Evolutionary conservation across 2,797 vertebrate genomes (phyloP).

Genomic region (Melopsittacus undulatus): DNA sequence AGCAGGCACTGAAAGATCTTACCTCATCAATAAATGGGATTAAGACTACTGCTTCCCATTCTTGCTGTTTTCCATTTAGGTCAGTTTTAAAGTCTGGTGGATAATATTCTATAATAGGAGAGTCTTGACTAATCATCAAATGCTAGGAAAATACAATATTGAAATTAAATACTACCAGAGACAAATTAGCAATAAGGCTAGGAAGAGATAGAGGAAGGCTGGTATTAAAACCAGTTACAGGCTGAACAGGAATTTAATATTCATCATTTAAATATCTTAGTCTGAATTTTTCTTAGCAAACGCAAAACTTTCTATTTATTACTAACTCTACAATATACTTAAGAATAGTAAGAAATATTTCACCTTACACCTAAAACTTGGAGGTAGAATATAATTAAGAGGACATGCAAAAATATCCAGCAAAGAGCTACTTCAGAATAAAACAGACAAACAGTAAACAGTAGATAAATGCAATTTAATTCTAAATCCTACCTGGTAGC

Average conservation of each 20-base stretch:
- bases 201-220: neutral
- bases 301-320: neutral
- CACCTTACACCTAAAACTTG: neutral
- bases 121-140: slow-evolving; percentile 90
- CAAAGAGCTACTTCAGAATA: neutral
- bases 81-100: slow-evolving; percentile 97
- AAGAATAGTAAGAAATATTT: neutral
- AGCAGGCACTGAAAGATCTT: neutral
- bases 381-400: neutral
- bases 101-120: slow-evolving; percentile 94
- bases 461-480: neutral
- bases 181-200: neutral
- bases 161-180: neutral
- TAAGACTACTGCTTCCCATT: slow-evolving; percentile 99
- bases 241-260: neutral
- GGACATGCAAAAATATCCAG: neutral
- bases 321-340: neutral
- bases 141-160: slow-evolving; percentile 77
- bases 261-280: neutral
- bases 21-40: slow-evolving; percentile 99
- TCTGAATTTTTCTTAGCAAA: neutral
- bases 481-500: slow-evolving; percentile 86
- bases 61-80: slow-evolving; percentile 97
- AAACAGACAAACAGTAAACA: neutral
- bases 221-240: neutral